These are phyloP conservation scores for Rachycentron canadum DNA, from an alignment of 2,797 vertebrate genomes.

Conservation along the genomic window DNA sequence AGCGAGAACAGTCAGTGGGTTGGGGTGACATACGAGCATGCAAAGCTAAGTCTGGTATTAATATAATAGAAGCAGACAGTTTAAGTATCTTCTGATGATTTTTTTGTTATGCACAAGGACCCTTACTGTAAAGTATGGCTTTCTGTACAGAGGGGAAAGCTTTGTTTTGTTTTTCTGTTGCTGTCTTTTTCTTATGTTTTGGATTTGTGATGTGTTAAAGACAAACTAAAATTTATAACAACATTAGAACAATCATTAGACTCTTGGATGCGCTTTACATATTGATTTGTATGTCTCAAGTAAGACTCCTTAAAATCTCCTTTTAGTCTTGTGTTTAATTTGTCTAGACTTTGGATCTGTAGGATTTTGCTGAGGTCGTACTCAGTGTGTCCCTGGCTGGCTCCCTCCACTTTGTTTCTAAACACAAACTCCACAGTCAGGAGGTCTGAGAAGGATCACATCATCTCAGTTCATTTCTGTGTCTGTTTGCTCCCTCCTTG, in stretches of 20 bases:
- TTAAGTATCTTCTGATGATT: slow-evolving; percentile 24
- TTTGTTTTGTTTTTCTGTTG: not conserved
- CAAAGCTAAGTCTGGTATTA: slow-evolving; percentile 23
- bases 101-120: slow-evolving; percentile 16
- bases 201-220: not conserved
- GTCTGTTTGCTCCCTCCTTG: slow-evolving; percentile 63
- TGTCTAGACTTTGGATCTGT: not conserved
- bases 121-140: not conserved
- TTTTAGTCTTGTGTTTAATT: slow-evolving; percentile 28
- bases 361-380: slow-evolving; percentile 29
- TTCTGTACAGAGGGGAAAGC: not conserved
- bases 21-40: slow-evolving; percentile 31
- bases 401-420: slow-evolving; percentile 45
- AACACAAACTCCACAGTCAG: slow-evolving; percentile 50
- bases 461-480: slow-evolving; percentile 58
- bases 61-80: slow-evolving; percentile 23
- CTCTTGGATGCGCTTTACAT: not conserved
- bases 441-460: slow-evolving; percentile 50
- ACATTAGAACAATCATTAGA: not conserved
- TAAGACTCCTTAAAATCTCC: not conserved
- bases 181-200: not conserved
- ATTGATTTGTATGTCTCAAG: not conserved
- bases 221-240: not conserved
- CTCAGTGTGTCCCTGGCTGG: slow-evolving; percentile 31
- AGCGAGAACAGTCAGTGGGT: slow-evolving; percentile 29